Evolutionary conservation across 37 sponge, comb jelly and placozoan genomes (phyloP), one percentile per base, ranked within the genome.

Genomic region (Haliclona indistincta): DNA sequence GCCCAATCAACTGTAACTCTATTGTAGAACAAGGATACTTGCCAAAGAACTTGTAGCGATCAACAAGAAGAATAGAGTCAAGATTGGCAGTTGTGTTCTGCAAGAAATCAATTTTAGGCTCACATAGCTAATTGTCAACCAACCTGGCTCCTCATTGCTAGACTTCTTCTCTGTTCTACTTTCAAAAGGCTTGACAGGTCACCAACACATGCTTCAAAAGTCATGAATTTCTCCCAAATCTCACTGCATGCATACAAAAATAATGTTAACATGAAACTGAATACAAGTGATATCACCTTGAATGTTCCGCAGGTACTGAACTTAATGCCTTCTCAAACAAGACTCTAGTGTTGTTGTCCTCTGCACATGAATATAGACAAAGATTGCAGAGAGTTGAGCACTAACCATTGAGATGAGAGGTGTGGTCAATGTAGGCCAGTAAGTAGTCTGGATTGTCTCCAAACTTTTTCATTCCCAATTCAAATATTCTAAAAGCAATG

Each of bases 281-380:
- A 6, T 15, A 49, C 17, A 17, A 49, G 52, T 11, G 11, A 49
- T 17, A 61, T 80, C 20, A 94, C 96, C 71, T 80, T 43, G 96
- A 72, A 28, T 91, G 74, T 0, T 95, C 96, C 8, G 47, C 19
- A 11, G 86, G 74, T 36, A 95, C 43, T 7, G 81, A 58, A 36
- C 79, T 58, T 0, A 97, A 60, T 19, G 88, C 88, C 26, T 88
- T 84, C 49, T 97, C 92, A 75, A 94, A 97, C 34, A 97, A 72
- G 2, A 94, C 94, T 55, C 98, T 77, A 28, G 97, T 94, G 38
- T 94, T 97, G 72, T 97, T 97, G 58, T 97, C 97, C 67, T 97
- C 97, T 96, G 68, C 34, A 68, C 8, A 43, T 26, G 30, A 49
- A 52, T 49, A 60, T 20, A 60, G 8, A 60, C 17, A 34, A 13